Evolutionary conservation across 2,888 invertebrate genomes (phyloP).

Genomic region (Eristalis intricaria): DNA sequence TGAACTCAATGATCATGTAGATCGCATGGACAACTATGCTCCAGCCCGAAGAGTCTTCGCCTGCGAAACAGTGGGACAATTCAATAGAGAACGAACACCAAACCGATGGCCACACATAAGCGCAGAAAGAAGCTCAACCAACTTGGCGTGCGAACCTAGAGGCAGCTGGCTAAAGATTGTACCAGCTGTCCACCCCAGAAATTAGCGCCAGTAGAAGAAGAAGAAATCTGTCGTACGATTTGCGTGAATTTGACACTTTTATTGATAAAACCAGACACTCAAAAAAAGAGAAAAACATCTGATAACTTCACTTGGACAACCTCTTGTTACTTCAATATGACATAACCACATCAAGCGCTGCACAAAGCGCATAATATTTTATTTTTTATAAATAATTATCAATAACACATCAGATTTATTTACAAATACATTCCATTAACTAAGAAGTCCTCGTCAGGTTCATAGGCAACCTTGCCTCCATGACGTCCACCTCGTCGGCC

Average conservation of each 20-base stretch:
- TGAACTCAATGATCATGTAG: too few species aligned
- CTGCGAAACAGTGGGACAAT: too few species aligned
- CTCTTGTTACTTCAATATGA: neutral
- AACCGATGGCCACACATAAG: too few species aligned
- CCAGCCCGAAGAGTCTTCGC: too few species aligned
- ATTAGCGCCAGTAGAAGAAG: too few species aligned
- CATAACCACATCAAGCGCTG: neutral
- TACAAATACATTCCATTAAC: conserved; percentile 98
- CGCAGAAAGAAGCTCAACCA: too few species aligned
- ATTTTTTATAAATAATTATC: neutral
- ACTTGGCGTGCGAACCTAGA: too few species aligned
- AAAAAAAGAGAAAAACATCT: neutral
- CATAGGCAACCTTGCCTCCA: conserved; percentile 90
- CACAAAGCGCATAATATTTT: neutral
- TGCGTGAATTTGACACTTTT: neutral
- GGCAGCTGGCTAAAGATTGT: too few species aligned
- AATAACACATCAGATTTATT: conserved; percentile 19
- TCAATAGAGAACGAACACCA: too few species aligned
- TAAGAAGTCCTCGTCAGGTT: conserved; percentile 97
- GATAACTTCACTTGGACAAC: neutral
- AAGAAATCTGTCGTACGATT: too few species aligned
- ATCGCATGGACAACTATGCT: too few species aligned
- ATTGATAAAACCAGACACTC: neutral
- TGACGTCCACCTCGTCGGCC: conserved; percentile 86
- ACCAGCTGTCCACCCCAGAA: too few species aligned